phyloP scores from a whole-genome alignment of 2,888 invertebrate species.

The Parelbella ahira region DNA sequence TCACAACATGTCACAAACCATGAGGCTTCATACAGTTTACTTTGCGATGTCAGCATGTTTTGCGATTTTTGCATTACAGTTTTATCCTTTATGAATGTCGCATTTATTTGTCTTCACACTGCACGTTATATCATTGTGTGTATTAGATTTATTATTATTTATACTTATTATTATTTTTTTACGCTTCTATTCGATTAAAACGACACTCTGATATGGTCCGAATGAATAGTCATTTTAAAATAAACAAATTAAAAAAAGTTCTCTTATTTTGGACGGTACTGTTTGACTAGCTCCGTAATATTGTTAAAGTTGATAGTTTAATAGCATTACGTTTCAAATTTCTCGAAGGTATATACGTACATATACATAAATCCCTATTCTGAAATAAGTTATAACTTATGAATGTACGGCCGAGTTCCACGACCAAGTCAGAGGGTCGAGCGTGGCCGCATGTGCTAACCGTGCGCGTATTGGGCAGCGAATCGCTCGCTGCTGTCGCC shows the following conservation, averaged over 20 bases:
- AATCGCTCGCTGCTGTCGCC: conserved; percentile 54
- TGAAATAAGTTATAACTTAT: too few species aligned
- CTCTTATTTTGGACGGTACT: too few species aligned
- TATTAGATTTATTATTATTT: conserved; percentile 8
- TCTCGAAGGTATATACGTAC: neutral
- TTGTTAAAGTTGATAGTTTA: too few species aligned
- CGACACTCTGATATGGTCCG: conserved; percentile 6
- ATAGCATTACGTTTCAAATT: too few species aligned
- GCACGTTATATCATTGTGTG: conserved; percentile 26
- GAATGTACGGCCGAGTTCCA: neutral
- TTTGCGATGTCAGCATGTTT: conserved; percentile 31
- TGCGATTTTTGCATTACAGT: conserved; percentile 21
- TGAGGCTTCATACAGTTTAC: conserved; percentile 34
- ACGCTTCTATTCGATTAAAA: too few species aligned
- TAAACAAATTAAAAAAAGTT: too few species aligned
- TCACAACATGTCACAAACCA: conserved; percentile 41
- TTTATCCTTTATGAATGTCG: conserved; percentile 7
- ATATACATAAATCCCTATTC: too few species aligned
- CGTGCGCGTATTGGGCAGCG: conserved; percentile 41
- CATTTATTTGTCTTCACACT: conserved; percentile 29
- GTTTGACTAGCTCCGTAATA: too few species aligned
- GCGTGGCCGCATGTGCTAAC: conserved; percentile 31
- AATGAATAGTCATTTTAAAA: too few species aligned
- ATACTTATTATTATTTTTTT: neutral
- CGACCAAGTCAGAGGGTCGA: neutral